A percentile compares a stretch with the other conserved stretches of the same genome.
Conservation (phyloP, 2,113 vertebrate species). For the Neoarius graeffei region DNA sequence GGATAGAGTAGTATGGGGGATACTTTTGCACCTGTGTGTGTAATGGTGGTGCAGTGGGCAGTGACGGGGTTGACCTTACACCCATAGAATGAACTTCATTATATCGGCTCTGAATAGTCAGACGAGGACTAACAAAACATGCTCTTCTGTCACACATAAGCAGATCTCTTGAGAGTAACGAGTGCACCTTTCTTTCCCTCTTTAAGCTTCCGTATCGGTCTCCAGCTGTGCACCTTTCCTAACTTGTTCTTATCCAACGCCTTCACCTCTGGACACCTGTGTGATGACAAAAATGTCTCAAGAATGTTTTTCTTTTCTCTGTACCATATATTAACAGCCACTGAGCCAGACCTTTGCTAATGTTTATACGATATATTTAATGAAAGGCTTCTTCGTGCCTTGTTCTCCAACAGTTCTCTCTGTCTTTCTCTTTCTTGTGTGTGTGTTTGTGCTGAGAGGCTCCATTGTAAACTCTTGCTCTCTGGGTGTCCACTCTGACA, state of each 20-base stretch:
- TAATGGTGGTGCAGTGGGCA: background rate
- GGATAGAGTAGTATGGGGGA: background rate
- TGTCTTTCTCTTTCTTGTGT: conserved; percentile 34
- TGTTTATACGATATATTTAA: background rate
- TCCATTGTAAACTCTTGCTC: conserved; percentile 52
- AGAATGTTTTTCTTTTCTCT: background rate
- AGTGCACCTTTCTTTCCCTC: background rate
- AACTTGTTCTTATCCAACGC: background rate
- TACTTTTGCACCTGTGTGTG: background rate
- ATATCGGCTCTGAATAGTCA: conserved; percentile 11
- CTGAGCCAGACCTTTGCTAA: background rate
- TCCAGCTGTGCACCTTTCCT: conserved; percentile 21
- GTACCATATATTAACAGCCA: background rate
- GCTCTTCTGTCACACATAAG: conserved; percentile 16
- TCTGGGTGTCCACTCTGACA: conserved; percentile 39
- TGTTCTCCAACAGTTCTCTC: background rate
- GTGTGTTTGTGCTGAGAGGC: conserved; percentile 47
- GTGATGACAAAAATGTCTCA: conserved; percentile 42
- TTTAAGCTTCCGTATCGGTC: conserved; percentile 16
- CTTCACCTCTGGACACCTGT: conserved; percentile 36
- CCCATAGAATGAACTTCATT: conserved; percentile 26
- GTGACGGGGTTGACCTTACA: background rate
- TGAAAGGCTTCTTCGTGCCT: background rate
- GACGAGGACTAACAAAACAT: conserved; percentile 20
- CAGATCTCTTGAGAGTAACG: conserved; percentile 25